Conservation (phyloP, 2,888 invertebrate genomes). For the Galerucella calmariensis region DNA sequence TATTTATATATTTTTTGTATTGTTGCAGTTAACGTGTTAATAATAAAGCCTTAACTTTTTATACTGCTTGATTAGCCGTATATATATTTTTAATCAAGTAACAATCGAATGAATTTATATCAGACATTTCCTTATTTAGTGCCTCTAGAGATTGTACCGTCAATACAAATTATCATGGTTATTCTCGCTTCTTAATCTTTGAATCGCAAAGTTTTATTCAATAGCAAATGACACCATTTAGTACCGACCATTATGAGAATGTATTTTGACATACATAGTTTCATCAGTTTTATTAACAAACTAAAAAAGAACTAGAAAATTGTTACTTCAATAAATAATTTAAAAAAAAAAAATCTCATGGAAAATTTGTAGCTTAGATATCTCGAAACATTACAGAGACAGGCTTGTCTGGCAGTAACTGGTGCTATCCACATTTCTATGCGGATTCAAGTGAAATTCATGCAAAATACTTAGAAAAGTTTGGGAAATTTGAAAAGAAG, state of each 20-base stretch:
- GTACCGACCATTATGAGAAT: background rate
- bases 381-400: too few relatives aligned
- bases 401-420: too few relatives aligned
- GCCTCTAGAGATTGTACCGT: constrained; percentile 4
- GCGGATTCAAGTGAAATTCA: too few relatives aligned
- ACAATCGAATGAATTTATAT: constrained; percentile 3
- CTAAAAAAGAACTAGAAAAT: background rate
- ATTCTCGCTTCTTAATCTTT: constrained; percentile 5
- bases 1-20: too few relatives aligned
- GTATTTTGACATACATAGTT: background rate
- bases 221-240: constrained; percentile 2
- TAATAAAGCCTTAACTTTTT: background rate
- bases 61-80: background rate
- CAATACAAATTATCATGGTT: constrained; percentile 8
- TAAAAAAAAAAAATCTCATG: too few relatives aligned
- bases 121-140: constrained; percentile 10
- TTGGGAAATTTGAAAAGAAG: too few relatives aligned
- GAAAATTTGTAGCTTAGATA: too few relatives aligned
- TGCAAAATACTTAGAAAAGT: too few relatives aligned
- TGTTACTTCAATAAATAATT: too few relatives aligned
- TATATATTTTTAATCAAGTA: background rate
- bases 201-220: background rate
- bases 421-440: too few relatives aligned
- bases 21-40: too few relatives aligned
- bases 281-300: background rate